phyloP scores from a whole-genome alignment of 1,140 invertebrate genomes.

The Ctenoplectra terminalis region DNA sequence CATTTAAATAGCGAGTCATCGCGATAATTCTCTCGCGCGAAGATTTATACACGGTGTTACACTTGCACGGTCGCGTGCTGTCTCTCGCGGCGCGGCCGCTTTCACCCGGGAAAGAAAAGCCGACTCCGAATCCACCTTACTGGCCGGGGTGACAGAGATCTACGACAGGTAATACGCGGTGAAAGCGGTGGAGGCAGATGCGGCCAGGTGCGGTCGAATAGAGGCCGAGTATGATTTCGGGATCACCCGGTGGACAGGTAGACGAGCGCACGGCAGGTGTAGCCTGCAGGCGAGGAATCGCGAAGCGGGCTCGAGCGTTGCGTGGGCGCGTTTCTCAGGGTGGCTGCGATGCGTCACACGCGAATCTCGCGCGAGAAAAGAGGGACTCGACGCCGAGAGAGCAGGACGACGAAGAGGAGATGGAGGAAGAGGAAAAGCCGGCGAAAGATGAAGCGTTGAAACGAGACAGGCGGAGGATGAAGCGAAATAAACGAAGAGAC shows the following conservation, averaged over 20 bases:
- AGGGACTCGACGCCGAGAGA: conserved; percentile 51
- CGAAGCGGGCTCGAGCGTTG: conserved; percentile 66
- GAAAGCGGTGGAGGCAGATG: conserved; percentile 40
- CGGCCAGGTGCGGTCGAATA: not conserved
- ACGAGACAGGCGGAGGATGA: conserved; percentile 17
- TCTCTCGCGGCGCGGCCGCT: conserved; percentile 4
- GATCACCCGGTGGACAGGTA: conserved; percentile 60
- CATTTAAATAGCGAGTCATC: conserved; percentile 29
- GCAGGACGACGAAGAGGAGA: conserved; percentile 26
- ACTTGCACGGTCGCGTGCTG: not conserved
- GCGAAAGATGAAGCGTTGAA: conserved; percentile 38
- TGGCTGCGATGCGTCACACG: conserved; percentile 79
- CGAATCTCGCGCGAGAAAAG: conserved; percentile 69
- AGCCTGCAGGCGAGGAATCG: conserved; percentile 76
- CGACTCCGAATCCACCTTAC: conserved; percentile 12
- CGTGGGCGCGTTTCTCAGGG: conserved; percentile 81
- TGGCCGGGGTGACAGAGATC: conserved; percentile 27
- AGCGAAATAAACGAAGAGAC: conserved; percentile 7
- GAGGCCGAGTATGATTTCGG: conserved; percentile 44
- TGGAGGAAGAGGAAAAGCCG: conserved; percentile 4
- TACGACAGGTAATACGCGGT: not conserved
- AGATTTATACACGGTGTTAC: conserved; percentile 44
- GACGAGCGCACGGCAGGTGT: conserved; percentile 70
- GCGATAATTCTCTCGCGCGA: conserved; percentile 33
- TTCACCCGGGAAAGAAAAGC: conserved; percentile 32